These are phyloP conservation scores for Parambassis ranga DNA, from an alignment of 2,797 vertebrate species.

Conservation along the genomic window DNA sequence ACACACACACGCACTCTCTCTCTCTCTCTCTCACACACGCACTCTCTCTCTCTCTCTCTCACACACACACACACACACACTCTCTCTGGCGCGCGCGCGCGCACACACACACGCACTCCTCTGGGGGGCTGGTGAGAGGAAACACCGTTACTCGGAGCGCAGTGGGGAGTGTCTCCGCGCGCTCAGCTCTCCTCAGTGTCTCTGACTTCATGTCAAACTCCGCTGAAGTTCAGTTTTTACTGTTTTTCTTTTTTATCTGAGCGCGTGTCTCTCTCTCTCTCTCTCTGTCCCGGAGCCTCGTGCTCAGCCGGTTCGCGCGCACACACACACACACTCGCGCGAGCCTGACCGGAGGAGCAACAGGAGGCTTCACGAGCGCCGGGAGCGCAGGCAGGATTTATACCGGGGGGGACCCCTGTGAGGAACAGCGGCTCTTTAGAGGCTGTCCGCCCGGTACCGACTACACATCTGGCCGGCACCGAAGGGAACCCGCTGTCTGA, in stretches of 20 bases:
- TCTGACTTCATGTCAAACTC: conserved; percentile 22
- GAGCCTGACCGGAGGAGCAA: conserved; percentile 29
- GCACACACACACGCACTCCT: neutral
- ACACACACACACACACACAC: neutral
- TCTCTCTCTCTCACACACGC: no score
- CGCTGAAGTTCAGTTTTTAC: conserved; percentile 3
- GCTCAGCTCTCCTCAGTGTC: conserved; percentile 23
- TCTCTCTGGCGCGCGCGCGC: no score
- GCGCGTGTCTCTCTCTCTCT: no score
- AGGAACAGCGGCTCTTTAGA: neutral
- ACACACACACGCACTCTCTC: neutral
- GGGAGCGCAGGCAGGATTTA: neutral
- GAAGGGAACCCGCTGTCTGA: neutral
- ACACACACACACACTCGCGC: no score
- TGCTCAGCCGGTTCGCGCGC: neutral
- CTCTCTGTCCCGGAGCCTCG: neutral
- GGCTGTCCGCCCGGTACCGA: neutral
- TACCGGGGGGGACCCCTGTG: neutral
- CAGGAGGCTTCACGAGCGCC: conserved; percentile 30
- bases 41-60: no score
- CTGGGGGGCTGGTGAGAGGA: conserved; percentile 16
- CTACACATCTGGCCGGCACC: neutral
- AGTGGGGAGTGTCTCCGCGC: conserved; percentile 25
- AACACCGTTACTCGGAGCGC: conserved; percentile 37
- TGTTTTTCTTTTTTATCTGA: neutral